These are phyloP conservation scores for Drosophila takahashii DNA, from an alignment of 1,140 invertebrate species.

Conservation along the genomic window DNA sequence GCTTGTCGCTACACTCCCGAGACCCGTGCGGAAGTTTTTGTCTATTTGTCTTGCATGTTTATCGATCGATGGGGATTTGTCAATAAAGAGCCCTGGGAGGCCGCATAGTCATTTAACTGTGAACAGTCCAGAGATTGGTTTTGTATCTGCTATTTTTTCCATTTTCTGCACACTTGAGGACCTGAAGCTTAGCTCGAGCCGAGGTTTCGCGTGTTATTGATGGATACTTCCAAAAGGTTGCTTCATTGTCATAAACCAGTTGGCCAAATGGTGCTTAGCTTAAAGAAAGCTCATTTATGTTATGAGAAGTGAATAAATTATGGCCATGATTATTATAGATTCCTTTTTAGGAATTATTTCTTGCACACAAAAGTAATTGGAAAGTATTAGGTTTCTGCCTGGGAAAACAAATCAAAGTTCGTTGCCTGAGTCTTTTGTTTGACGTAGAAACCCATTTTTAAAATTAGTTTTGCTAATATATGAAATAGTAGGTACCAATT, in stretches of 20 bases:
- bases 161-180: conserved; percentile 47
- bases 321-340: conserved; percentile 7
- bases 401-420: conserved; percentile 4
- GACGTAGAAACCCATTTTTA: too few species aligned
- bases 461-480: too few species aligned
- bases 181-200: conserved; percentile 20
- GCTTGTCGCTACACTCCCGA: conserved; percentile 44
- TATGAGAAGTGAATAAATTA: conserved; percentile 36
- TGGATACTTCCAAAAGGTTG: conserved; percentile 49
- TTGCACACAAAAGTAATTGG: conserved; percentile 22
- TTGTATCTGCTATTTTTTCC: conserved; percentile 21
- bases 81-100: conserved; percentile 68
- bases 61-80: conserved; percentile 70
- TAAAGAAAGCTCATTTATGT: conserved; percentile 39
- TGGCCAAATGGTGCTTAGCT: conserved; percentile 18
- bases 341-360: conserved; percentile 5
- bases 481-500: too few species aligned
- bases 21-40: conserved; percentile 65
- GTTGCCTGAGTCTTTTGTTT: conserved; percentile 26
- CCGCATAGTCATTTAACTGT: conserved; percentile 69
- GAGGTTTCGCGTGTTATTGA: conserved; percentile 47
- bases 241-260: conserved; percentile 58
- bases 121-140: conserved; percentile 38
- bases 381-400: conserved; percentile 28
- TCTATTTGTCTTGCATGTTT: conserved; percentile 64